phyloP scores from a whole-genome alignment of 1,140 invertebrate genomes.

The Drosophila mojavensis region DNA sequence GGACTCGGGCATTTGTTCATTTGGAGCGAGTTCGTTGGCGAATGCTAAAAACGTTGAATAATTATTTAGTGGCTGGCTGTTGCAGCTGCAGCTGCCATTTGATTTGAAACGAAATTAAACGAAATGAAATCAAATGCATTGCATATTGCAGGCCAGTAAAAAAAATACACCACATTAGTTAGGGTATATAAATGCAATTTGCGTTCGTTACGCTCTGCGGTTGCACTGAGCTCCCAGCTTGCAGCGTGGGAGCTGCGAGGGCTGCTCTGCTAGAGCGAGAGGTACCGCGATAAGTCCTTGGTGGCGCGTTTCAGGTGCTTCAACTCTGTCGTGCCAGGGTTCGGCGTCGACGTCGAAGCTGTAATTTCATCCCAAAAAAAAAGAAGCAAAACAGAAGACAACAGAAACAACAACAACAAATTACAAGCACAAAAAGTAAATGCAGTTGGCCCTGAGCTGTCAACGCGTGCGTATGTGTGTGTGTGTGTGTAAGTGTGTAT shows the following conservation, averaged over 20 bases:
- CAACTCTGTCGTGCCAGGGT: constrained; percentile 53
- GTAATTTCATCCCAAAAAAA: constrained; percentile 78
- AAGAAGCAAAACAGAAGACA: constrained; percentile 13
- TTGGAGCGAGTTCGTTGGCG: not conserved
- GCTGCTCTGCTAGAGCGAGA: not conserved
- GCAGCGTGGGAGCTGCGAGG: not conserved
- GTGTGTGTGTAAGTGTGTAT: constrained; percentile 22
- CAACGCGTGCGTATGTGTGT: constrained; percentile 46
- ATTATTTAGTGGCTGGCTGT: constrained; percentile 66
- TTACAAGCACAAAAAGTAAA: constrained; percentile 62
- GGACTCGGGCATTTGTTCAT: constrained; percentile 23
- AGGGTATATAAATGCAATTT: constrained; percentile 79
- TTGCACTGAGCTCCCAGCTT: constrained; percentile 43
- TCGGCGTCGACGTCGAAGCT: constrained; percentile 47
- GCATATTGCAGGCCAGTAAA: constrained; percentile 18
- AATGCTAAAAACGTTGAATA: constrained; percentile 42
- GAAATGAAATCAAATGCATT: constrained; percentile 45
- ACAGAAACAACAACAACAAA: constrained; percentile 21
- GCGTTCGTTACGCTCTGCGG: constrained; percentile 77
- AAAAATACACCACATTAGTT: constrained; percentile 75
- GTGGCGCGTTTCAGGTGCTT: constrained; percentile 72
- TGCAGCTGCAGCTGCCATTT: constrained; percentile 50
- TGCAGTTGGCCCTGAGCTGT: constrained; percentile 81
- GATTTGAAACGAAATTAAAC: constrained; percentile 43
- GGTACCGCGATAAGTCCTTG: constrained; percentile 65